Conservation (phyloP, 2,797 vertebrate genomes). For the Spondyliosoma cantharus region DNA sequence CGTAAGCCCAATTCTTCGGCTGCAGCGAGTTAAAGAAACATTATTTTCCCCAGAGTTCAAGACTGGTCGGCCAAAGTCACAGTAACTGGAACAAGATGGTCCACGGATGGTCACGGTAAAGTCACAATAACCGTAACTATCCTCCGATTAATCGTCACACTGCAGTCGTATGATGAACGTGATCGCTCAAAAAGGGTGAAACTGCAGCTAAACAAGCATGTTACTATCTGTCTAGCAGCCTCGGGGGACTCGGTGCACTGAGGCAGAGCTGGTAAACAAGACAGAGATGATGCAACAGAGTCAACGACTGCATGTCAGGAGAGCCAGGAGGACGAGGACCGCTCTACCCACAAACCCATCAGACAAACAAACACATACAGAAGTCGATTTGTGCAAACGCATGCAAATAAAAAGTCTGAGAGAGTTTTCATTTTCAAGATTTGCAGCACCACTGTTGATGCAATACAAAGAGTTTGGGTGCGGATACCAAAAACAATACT, state of each 20-base stretch:
- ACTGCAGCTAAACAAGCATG: neutral
- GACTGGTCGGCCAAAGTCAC: neutral
- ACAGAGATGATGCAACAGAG: slow-evolving; percentile 30
- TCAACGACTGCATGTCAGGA: slow-evolving; percentile 16
- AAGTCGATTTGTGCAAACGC: too few relatives aligned
- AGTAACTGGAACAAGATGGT: slow-evolving; percentile 44
- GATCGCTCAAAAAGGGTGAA: neutral
- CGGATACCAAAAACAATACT: neutral
- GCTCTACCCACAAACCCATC: slow-evolving; percentile 7
- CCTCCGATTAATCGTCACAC: neutral
- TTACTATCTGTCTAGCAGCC: neutral
- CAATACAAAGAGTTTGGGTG: neutral
- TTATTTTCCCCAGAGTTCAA: neutral
- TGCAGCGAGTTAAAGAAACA: neutral
- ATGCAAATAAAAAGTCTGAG: neutral
- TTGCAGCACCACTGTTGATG: neutral
- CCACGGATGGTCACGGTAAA: neutral
- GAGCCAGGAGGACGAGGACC: neutral
- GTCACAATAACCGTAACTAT: slow-evolving; percentile 3
- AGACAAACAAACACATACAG: neutral
- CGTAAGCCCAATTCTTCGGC: neutral
- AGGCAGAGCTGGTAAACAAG: slow-evolving; percentile 47
- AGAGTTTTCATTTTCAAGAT: neutral
- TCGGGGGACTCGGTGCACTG: neutral
- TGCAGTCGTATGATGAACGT: neutral